Base-by-base conservation (phyloP, 1,140 invertebrate species). In the Brachionus plicatilis region DNA sequence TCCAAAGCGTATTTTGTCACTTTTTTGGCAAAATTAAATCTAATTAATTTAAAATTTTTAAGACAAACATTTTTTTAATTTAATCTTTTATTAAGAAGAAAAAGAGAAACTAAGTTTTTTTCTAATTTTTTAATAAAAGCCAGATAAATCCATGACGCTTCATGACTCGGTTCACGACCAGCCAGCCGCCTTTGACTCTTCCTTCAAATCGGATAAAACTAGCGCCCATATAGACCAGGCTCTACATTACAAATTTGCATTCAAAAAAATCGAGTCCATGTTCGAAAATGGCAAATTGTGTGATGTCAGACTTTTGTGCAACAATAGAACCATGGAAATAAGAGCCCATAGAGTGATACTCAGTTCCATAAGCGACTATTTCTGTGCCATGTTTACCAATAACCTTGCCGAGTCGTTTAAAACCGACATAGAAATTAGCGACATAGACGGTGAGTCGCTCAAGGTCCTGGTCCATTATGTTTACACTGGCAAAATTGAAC, bases 361-460 rank as follows among this genome's bases (percentile, higher is more conserved):
- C 65, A 94, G 94, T 87, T 94, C 95, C 83, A 94, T 94, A 66
- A 96, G 94, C 86, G 94, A 95, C 90, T 97, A 96, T 90, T 97
- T 97, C 91, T 93, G 94, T 78, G 95, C 95, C 68, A 96, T 97
- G 95, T 97, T 97, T 88, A 96, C 94, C 37, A 94, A 93, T 86
- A 93, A 93, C 85, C 89, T 97, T 70, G 91, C 93, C 86, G 95
- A 97, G 91, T 92, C 95, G 17, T 92, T 91, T 80, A 93, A 95
- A 88, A 92, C 92, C 85, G 94, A 96, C 91, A 93, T 97, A 41
- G 93, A 93, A 85, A 90, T 97, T 86, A 93, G 93, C 86, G 93
- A 93, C 88, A 93, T 96, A 17, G 93, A 95, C 88, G 92, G 94
- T 20, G 94, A 96, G 89, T 94, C 95, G 83, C 90, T 97, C 56